Percentiles rank a stretch among this genome's conserved stretches.
Conservation (phyloP, 2,797 vertebrate species). For the Forpus xanthops region DNA sequence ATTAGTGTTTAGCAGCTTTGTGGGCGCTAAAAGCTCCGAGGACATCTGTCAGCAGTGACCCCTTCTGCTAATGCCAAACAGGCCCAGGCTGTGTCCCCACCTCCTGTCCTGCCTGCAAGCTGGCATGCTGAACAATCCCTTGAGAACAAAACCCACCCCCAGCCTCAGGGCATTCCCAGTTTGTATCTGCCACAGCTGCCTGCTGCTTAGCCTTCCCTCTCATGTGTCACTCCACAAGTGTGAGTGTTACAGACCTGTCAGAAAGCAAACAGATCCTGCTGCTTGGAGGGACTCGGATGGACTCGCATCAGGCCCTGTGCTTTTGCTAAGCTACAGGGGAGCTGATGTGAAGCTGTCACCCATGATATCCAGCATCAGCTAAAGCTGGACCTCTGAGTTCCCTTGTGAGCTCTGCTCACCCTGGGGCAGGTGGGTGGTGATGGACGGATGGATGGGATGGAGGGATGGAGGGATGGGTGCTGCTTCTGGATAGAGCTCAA, state of each 20-base stretch:
- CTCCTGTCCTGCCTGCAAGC: slow-evolving; percentile 23
- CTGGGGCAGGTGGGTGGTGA: accelerated
- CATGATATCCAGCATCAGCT: background rate
- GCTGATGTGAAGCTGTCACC: background rate
- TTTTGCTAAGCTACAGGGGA: background rate
- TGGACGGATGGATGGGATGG: background rate
- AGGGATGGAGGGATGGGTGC: background rate
- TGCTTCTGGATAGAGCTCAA: too few species aligned
- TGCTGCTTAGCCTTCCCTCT: background rate
- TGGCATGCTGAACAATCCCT: background rate
- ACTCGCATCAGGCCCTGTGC: background rate
- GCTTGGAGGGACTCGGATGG: accelerated
- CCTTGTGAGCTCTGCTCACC: background rate
- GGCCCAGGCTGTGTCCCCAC: background rate
- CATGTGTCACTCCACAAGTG: background rate
- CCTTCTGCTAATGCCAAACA: background rate
- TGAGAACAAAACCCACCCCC: background rate
- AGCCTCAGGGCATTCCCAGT: background rate
- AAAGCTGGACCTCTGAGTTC: accelerated
- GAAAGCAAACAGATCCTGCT: background rate
- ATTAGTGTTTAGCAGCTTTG: slow-evolving; percentile 37
- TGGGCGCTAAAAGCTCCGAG: background rate
- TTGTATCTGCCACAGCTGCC: background rate
- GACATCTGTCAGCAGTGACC: slow-evolving; percentile 56
- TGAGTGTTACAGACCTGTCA: background rate